Percentiles rank a stretch among this genome's conserved stretches.
Evolutionary conservation across 2,797 vertebrate species (phyloP).

Genomic region (Ceryle rudis): DNA sequence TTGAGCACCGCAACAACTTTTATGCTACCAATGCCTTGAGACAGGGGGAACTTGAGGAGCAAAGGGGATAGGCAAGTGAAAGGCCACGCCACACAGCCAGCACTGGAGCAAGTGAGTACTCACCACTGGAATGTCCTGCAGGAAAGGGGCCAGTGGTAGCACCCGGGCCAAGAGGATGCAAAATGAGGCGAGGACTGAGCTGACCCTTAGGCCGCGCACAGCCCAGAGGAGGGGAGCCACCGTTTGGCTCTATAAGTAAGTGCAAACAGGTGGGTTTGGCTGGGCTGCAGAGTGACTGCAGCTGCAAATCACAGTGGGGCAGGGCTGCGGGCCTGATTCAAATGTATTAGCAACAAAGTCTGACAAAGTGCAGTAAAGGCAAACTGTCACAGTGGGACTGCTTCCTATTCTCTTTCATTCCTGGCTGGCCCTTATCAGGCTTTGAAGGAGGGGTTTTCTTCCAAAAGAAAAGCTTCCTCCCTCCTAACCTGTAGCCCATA

Average conservation of each 20-base stretch:
- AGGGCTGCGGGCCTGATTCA: too few relatives aligned
- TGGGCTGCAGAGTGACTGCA: neutral
- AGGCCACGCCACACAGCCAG: rapidly evolving
- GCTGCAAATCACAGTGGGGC: neutral
- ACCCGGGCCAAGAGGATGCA: rapidly evolving
- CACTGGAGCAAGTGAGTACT: neutral
- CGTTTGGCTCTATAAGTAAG: neutral
- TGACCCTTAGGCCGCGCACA: neutral
- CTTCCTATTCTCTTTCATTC: too few relatives aligned
- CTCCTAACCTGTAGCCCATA: too few relatives aligned
- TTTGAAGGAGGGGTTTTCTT: too few relatives aligned
- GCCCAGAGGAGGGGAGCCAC: neutral
- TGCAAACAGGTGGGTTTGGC: neutral
- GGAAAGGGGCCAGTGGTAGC: neutral
- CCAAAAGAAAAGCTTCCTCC: too few relatives aligned
- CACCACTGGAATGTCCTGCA: neutral
- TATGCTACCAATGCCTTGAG: neutral
- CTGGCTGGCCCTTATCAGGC: too few relatives aligned
- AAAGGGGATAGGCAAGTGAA: neutral
- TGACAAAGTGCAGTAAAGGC: too few relatives aligned
- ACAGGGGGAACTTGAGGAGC: neutral
- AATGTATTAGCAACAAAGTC: too few relatives aligned
- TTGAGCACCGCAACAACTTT: neutral
- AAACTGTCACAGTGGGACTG: too few relatives aligned
- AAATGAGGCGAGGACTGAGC: neutral